Evolutionary conservation across 2,797 vertebrate species (phyloP).

Genomic region (Megalops cyprinoides): DNA sequence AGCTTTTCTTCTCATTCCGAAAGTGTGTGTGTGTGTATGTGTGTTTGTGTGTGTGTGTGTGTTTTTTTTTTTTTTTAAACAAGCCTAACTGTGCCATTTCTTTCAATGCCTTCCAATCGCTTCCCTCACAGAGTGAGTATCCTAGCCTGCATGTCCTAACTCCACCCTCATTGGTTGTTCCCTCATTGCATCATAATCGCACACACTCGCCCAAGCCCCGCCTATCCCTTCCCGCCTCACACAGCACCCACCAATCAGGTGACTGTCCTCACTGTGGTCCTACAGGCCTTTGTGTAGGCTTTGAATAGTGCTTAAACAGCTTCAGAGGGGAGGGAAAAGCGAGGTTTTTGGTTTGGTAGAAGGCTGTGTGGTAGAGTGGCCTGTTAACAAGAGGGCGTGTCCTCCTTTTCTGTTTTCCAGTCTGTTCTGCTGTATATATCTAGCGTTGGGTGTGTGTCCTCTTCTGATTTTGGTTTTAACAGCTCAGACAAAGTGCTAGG

Average conservation of each 20-base stretch:
- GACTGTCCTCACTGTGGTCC: not conserved
- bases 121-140: conserved; percentile 91
- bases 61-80: conserved; percentile 74
- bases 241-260: not conserved
- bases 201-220: conserved; percentile 4
- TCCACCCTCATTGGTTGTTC: not conserved
- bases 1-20: conserved; percentile 57
- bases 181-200: conserved; percentile 31
- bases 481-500: no score
- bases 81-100: conserved; percentile 81
- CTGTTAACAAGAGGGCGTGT: no score
- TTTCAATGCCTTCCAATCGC: conserved; percentile 91
- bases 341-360: not conserved
- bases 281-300: not conserved
- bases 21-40: no score
- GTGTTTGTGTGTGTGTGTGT: no score
- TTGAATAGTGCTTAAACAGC: not conserved
- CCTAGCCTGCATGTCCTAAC: conserved; percentile 28
- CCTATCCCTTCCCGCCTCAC: conserved; percentile 7
- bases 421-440: no score
- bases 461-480: no score
- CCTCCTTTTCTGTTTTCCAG: no score
- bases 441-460: no score
- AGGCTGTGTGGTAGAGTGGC: not conserved
- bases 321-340: not conserved